Evolutionary conservation across 2,797 vertebrate genomes (phyloP), one percentile per base, ranked within the genome.

Genomic region (Bradypodion pumilum): DNA sequence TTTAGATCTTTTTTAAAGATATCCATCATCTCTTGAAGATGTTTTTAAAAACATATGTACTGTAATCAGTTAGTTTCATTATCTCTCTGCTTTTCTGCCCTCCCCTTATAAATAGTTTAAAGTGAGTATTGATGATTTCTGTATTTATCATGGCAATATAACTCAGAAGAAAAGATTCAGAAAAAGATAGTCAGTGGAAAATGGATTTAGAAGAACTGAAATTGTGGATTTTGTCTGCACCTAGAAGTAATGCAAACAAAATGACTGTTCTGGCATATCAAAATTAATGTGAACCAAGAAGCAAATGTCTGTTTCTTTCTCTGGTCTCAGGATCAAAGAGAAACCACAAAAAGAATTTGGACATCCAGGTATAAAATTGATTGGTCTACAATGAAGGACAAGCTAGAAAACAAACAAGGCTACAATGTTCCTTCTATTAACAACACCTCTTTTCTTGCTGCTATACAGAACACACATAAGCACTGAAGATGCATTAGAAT

Each of bases 211-310:
- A 86, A 80, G 85, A 78, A 73, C 3, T 15, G 27, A 78, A 40
- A 56, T 69, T 35, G 2, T 42, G n/a, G 81, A 23, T 84, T 85
- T 86, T 84, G 0, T 89, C 89, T 89, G 56, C 82, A 78, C 63
- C 42, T 88, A 59, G 25, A 91, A 89, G 84, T 87, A 88, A 25
- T 82, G 23, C 65, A 85, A 49, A 81, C 52, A 85, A 79, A 89
- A 81, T 9, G 35, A 83, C 59, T 2, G 84, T 86, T 86, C 88
- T 86, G 75, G 40, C 25, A 89, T 35, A 73, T 88, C 87, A 85
- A 77, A 88, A 25, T 78, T 29, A 89, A 85, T 0, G 2, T 8
- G 82, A 85, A 84, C 35, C 52, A 85, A 59, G 74, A 78, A 82
- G 59, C 40, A 91, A 92, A 87, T 85, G 5, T 44, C 21, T 87